Evolutionary conservation across 2,888 invertebrate species (phyloP).

Genomic region (Dolichopus griseipennis): DNA sequence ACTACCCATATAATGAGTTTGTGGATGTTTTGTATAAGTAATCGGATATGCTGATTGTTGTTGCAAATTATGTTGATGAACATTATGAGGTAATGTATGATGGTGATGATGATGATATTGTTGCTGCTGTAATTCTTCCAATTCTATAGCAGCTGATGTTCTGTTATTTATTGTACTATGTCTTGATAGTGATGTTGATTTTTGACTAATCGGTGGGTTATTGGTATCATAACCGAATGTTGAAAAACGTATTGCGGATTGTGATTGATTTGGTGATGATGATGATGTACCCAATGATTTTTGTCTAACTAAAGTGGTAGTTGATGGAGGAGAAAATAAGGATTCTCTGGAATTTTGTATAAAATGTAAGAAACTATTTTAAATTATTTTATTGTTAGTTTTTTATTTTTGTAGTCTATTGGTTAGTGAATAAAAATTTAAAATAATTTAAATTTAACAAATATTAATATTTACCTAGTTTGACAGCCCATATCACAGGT

Average conservation of each 20-base stretch:
- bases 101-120: constrained; percentile 25
- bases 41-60: background rate
- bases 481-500: constrained; percentile 73
- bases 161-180: constrained; percentile 26
- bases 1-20: constrained; percentile 18
- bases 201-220: constrained; percentile 19
- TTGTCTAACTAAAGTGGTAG: constrained; percentile 33
- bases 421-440: background rate
- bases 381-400: constrained; percentile 8
- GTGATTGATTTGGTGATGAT: constrained; percentile 29
- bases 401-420: background rate
- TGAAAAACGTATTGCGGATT: constrained; percentile 36
- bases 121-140: constrained; percentile 35
- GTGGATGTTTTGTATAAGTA: background rate
- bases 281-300: constrained; percentile 36
- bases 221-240: constrained; percentile 40
- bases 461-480: constrained; percentile 50
- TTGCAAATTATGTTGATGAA: constrained; percentile 20
- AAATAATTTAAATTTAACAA: background rate
- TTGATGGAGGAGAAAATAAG: constrained; percentile 27
- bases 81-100: background rate
- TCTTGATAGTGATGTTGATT: constrained; percentile 27
- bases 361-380: background rate
- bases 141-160: constrained; percentile 33
- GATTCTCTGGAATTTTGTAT: constrained; percentile 33